Conservation (phyloP, 2,888 invertebrate species). For the Argynnis bischoffii region DNA sequence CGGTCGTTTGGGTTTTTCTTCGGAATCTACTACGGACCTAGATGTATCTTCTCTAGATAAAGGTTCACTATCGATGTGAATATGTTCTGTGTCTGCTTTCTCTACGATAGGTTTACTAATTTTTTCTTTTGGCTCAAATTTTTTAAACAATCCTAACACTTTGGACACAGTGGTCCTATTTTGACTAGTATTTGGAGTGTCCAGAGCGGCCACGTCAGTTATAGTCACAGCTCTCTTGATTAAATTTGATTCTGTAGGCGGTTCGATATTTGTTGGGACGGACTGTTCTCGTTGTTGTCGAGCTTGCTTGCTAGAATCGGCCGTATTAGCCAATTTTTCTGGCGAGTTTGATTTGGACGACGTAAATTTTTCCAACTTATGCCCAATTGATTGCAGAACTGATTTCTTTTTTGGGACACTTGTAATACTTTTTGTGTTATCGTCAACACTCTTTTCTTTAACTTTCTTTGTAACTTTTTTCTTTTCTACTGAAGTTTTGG, state of each 20-base stretch:
- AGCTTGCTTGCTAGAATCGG: slow-evolving; percentile 70
- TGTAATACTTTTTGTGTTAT: slow-evolving; percentile 54
- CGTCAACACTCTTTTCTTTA: slow-evolving; percentile 65
- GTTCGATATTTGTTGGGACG: slow-evolving; percentile 79
- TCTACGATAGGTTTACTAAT: slow-evolving; percentile 56
- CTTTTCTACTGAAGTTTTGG: slow-evolving; percentile 61
- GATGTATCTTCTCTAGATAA: slow-evolving; percentile 44
- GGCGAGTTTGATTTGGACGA: slow-evolving; percentile 77
- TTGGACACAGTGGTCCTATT: slow-evolving; percentile 87
- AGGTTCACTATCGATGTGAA: slow-evolving; percentile 19
- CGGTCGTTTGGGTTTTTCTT: slow-evolving; percentile 79
- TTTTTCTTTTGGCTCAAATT: slow-evolving; percentile 84
- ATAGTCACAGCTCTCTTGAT: slow-evolving; percentile 88
- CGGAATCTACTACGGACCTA: slow-evolving; percentile 51
- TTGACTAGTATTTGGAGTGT: slow-evolving; percentile 62
- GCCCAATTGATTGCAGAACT: slow-evolving; percentile 89
- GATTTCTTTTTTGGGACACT: slow-evolving; percentile 82
- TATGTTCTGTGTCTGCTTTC: slow-evolving; percentile 53
- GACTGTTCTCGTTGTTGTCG: slow-evolving; percentile 86
- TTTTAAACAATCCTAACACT: slow-evolving; percentile 89
- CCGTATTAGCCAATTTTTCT: slow-evolving; percentile 68
- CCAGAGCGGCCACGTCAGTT: slow-evolving; percentile 83
- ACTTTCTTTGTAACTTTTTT: slow-evolving; percentile 72
- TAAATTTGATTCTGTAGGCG: slow-evolving; percentile 84
- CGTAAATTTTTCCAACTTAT: slow-evolving; percentile 87